Base-by-base conservation (phyloP, 2,797 vertebrate genomes). In the Stomatorhinus walkeri region DNA sequence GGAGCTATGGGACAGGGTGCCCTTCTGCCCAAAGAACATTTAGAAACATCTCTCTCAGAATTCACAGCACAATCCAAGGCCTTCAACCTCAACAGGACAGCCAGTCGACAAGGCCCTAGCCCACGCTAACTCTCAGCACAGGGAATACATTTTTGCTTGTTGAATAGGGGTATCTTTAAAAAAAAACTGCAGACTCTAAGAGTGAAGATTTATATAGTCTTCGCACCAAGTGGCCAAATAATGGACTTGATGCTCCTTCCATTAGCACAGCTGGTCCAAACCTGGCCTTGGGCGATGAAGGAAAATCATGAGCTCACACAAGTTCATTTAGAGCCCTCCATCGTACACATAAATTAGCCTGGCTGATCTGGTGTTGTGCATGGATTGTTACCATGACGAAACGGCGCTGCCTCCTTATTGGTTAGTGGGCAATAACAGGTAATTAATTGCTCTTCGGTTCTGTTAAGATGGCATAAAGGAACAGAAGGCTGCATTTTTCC, bases 221-320 rank as follows among this genome's bases (percentile, higher is more conserved):
- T n/a, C 3, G 40, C 19, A 3, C n/a, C 76, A 43, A 81, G 40
- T 81, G 40, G 40, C 40, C 76, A 46, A 22, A 81, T 81, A 81
- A 81, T 81, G 40, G 76, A 81, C 76, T 81, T 81, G 76, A 46
- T 81, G 76, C 36, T 81, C 76, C 16, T 16, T 81, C 76, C 40
- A 81, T 46, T 81, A 81, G 76, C 0, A 16, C 19, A 22, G 76
- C 76, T 22, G 76, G 76, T 81, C 76, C 16, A 81, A 81, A 46
- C 19, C 76, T 43, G 40, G 36, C 76, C 76, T 43, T 43, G 76
- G 76, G 76, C 40, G 19, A 81, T 81, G 36, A 43, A 81, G 40
- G 76, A 81, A 10, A 46, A 81, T 46, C n/a, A n/a, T 46, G 76
- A 46, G 76, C 76, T 81, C 76, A 81, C 19, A 22, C 64, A 16